These are phyloP conservation scores for Protodeltote pygarga DNA, from an alignment of 2,888 invertebrate genomes.

Conservation along the genomic window DNA sequence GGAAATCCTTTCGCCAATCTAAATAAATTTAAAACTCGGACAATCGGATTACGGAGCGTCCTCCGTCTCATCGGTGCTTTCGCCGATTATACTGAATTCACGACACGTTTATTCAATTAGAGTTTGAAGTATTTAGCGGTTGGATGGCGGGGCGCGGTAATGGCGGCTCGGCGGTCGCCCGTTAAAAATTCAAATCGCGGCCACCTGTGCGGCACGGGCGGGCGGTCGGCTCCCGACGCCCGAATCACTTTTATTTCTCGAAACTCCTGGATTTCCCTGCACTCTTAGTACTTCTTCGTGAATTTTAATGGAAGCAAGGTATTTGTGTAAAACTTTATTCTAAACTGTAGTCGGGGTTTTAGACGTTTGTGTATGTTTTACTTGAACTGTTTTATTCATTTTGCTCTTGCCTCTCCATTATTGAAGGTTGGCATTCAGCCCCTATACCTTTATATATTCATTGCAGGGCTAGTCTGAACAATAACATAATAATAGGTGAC, in stretches of 20 bases:
- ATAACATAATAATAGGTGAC: no score
- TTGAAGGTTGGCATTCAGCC: no score
- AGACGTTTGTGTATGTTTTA: slow-evolving; percentile 4
- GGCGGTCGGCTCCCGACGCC: background rate
- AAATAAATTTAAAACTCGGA: slow-evolving; percentile 65
- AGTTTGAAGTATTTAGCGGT: slow-evolving; percentile 71
- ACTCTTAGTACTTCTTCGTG: slow-evolving; percentile 23
- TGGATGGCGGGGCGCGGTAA: slow-evolving; percentile 46
- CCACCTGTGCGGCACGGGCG: slow-evolving; percentile 36
- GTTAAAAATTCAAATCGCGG: slow-evolving; percentile 55
- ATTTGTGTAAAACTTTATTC: slow-evolving; percentile 16
- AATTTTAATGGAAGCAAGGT: slow-evolving; percentile 27
- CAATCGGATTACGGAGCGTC: slow-evolving; percentile 53
- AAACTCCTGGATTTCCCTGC: slow-evolving; percentile 13
- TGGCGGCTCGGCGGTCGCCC: slow-evolving; percentile 38
- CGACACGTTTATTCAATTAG: slow-evolving; percentile 79
- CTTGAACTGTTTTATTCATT: no score
- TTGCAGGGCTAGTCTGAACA: no score
- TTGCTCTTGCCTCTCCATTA: no score
- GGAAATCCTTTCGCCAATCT: slow-evolving; percentile 59
- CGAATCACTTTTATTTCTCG: slow-evolving; percentile 40
- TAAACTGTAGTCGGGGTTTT: slow-evolving; percentile 4
- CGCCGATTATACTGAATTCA: slow-evolving; percentile 67
- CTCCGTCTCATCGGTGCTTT: slow-evolving; percentile 56
- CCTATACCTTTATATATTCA: no score